phyloP scores from a whole-genome alignment of 2,888 invertebrate genomes.

The Synergus gifuensis region DNA sequence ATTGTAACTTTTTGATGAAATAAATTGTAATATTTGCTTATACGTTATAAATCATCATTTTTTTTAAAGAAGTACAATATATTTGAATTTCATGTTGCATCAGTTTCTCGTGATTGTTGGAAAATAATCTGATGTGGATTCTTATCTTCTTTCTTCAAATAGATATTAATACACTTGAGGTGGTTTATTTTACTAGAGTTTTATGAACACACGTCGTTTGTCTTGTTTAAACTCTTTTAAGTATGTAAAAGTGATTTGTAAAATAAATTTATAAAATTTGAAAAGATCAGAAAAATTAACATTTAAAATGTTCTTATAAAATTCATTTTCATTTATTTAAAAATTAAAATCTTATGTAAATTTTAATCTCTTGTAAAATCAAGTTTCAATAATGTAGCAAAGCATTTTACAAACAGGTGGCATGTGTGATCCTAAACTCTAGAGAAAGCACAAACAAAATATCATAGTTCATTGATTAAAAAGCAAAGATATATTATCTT shows the following conservation, averaged over 20 bases:
- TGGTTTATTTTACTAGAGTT: conserved; percentile 9
- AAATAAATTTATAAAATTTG: not conserved
- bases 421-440: not conserved
- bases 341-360: not conserved
- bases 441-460: not conserved
- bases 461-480: not conserved
- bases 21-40: not conserved
- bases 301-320: not conserved
- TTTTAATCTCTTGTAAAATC: not conserved
- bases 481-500: not conserved
- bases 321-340: not conserved
- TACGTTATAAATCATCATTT: not conserved
- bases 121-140: conserved; percentile 32
- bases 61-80: not conserved
- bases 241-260: not conserved
- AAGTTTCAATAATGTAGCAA: not conserved
- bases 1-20: not conserved
- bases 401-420: not conserved
- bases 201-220: not conserved
- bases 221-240: not conserved
- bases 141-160: conserved; percentile 31
- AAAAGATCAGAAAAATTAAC: not conserved
- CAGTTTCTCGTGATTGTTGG: not conserved
- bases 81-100: conserved; percentile 12
- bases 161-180: conserved; percentile 13